Conservation (phyloP, 1,140 invertebrate species). For the Homalodisca vitripennis region DNA sequence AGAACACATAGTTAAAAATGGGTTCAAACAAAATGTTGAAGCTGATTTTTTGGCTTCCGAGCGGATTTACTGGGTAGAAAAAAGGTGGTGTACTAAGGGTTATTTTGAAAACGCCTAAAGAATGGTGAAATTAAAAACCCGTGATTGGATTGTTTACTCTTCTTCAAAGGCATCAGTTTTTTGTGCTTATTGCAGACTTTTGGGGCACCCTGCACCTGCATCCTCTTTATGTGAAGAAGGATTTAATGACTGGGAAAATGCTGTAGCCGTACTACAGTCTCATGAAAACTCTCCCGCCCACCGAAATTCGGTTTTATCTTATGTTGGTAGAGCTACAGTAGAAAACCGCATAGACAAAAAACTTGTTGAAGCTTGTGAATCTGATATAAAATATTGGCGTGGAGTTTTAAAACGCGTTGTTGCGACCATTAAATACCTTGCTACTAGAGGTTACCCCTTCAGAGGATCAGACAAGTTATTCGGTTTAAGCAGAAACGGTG, state of each 20-base stretch:
- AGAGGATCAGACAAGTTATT: slow-evolving; percentile 31
- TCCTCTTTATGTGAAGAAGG: not conserved
- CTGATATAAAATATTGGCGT: slow-evolving; percentile 23
- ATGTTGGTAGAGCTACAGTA: not conserved
- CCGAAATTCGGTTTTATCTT: not conserved
- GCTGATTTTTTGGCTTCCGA: no score
- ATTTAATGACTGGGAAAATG: slow-evolving; percentile 8
- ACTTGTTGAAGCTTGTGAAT: not conserved
- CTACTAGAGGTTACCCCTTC: slow-evolving; percentile 32
- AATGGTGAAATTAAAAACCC: no score
- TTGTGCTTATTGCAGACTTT: not conserved
- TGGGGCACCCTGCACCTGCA: not conserved
- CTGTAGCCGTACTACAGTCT: not conserved
- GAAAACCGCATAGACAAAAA: slow-evolving; percentile 15
- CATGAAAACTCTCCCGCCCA: slow-evolving; percentile 11
- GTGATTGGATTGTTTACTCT: no score
- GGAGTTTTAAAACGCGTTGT: slow-evolving; percentile 31
- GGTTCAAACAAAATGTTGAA: no score
- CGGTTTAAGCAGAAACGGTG: slow-evolving; percentile 29
- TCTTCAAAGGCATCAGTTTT: not conserved
- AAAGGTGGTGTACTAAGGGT: no score
- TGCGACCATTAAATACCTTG: slow-evolving; percentile 33
- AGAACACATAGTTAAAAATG: no score
- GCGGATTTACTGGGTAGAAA: no score
- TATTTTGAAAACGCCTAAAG: no score